Evolutionary conservation across 2,113 vertebrate genomes (phyloP).

Genomic region (Pelobates fuscus): DNA sequence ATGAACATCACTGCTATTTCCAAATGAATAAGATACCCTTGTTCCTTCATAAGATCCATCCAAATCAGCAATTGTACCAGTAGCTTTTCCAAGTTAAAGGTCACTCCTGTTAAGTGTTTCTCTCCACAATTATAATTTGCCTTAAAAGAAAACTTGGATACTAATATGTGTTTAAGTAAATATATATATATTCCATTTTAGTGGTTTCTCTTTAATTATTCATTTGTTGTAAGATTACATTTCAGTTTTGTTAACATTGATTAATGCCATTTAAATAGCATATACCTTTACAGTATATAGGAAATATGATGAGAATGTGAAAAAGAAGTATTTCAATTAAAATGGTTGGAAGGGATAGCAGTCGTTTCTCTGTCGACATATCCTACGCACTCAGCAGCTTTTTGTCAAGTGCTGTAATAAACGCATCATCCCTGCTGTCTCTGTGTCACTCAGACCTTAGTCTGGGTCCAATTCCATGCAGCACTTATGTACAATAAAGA

Average conservation of each 20-base stretch:
- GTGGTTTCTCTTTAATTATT: neutral
- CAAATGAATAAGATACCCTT: too few species aligned
- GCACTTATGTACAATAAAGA: conserved; percentile 16
- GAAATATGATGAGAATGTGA: conserved; percentile 3
- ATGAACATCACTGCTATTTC: too few species aligned
- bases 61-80: too few species aligned
- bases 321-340: conserved; percentile 5
- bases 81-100: too few species aligned
- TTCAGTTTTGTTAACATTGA: neutral
- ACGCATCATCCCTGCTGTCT: conserved; percentile 2
- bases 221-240: neutral
- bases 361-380: neutral
- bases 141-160: neutral
- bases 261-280: neutral
- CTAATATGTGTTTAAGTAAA: neutral
- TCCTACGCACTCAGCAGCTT: conserved; percentile 13
- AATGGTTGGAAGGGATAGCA: neutral
- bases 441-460: conserved; percentile 18
- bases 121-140: too few species aligned
- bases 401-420: conserved; percentile 16
- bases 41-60: too few species aligned
- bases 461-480: neutral
- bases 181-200: neutral
- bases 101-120: too few species aligned
- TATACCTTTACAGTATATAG: neutral